These are phyloP conservation scores for Lasius fuliginosus DNA, from an alignment of 2,888 invertebrate species.

Conservation along the genomic window DNA sequence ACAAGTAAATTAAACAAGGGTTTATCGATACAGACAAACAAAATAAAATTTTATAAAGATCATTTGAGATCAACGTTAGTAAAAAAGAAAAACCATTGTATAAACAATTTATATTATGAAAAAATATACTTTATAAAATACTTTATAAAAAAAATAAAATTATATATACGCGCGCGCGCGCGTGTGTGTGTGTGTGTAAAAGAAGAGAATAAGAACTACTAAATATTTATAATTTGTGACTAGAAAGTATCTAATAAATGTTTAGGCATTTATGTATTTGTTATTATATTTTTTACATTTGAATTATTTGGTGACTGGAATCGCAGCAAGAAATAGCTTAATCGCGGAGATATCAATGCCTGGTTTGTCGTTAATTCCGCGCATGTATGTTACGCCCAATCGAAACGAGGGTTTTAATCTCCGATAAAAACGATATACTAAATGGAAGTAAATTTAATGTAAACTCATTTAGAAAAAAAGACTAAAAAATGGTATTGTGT, in stretches of 20 bases:
- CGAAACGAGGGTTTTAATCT: background rate
- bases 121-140: no score
- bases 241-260: slow-evolving; percentile 8
- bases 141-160: no score
- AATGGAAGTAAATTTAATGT: background rate
- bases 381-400: background rate
- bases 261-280: background rate
- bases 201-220: slow-evolving; percentile 14
- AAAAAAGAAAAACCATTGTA: no score
- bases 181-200: no score
- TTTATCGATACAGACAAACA: no score
- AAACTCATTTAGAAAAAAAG: background rate
- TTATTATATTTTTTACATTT: background rate
- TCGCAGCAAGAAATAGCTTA: background rate
- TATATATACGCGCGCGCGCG: no score
- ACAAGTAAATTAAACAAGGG: no score
- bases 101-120: no score
- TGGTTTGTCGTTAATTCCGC: slow-evolving; percentile 53
- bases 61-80: no score
- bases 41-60: no score
- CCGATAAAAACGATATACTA: background rate
- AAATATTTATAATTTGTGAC: no score
- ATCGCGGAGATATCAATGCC: slow-evolving; percentile 77
- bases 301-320: slow-evolving; percentile 8
- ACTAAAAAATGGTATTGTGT: background rate